phyloP scores from a whole-genome alignment of 2,797 vertebrate genomes.

The Okamejei kenojei region DNA sequence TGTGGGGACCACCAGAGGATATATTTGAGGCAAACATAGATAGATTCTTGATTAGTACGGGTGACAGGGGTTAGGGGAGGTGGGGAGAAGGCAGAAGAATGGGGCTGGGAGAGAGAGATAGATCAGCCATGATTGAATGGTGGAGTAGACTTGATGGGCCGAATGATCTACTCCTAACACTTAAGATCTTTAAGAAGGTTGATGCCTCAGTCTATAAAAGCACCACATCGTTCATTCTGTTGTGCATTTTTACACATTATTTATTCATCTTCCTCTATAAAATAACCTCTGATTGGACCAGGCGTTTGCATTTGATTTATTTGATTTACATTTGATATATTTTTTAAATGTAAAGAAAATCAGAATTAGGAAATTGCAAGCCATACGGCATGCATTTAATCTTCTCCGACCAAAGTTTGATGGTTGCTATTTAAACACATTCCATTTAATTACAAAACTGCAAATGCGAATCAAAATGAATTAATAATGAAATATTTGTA shows the following conservation, averaged over 20 bases:
- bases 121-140: no score
- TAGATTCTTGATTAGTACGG: no score
- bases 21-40: no score
- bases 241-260: neutral
- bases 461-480: neutral
- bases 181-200: neutral
- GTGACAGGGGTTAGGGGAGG: no score
- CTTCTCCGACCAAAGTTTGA: neutral
- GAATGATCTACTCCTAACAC: no score
- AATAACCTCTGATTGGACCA: neutral
- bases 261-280: neutral
- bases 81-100: no score
- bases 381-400: neutral
- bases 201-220: neutral
- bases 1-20: no score
- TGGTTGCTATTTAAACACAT: neutral
- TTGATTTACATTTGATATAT: neutral
- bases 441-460: neutral
- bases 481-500: slow-evolving; percentile 13
- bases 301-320: no score
- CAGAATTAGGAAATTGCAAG: neutral
- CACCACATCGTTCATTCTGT: neutral
- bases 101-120: no score
- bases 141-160: no score
- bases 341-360: neutral